These are phyloP conservation scores for Pangasius larnaudii DNA, from an alignment of 2,797 vertebrate genomes.

Conservation along the genomic window DNA sequence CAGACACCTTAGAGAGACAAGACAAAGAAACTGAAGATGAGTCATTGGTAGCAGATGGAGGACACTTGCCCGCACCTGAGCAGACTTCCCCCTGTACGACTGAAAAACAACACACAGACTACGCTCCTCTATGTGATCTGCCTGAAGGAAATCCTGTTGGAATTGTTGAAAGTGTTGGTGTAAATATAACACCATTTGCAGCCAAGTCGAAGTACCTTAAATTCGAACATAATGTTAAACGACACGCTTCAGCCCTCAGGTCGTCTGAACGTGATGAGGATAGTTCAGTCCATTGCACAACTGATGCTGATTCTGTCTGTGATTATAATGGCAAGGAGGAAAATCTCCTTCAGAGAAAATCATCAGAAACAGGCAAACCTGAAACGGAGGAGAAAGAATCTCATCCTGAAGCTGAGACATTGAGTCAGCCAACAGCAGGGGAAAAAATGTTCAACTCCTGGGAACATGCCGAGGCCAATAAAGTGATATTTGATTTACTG, in stretches of 20 bases:
- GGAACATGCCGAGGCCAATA: slow-evolving; percentile 70
- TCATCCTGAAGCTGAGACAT: slow-evolving; percentile 56
- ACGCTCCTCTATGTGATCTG: not conserved
- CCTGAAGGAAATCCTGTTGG: not conserved
- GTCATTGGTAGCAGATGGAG: not conserved
- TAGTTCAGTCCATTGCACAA: slow-evolving; percentile 5
- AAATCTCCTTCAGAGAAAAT: slow-evolving; percentile 57
- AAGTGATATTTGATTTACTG: slow-evolving; percentile 79
- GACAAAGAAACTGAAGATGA: not conserved
- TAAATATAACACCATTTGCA: slow-evolving; percentile 67
- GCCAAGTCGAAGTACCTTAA: slow-evolving; percentile 47
- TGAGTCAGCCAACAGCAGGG: slow-evolving; percentile 47
- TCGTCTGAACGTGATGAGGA: slow-evolving; percentile 46
- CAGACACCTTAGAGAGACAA: slow-evolving; percentile 1
- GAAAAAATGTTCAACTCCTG: slow-evolving; percentile 58
- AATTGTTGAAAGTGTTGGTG: slow-evolving; percentile 20
- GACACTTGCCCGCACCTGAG: not conserved
- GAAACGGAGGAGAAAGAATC: slow-evolving; percentile 65
- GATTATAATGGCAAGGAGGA: slow-evolving; percentile 65
- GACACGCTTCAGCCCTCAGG: not conserved
- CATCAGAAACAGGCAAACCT: slow-evolving; percentile 48
- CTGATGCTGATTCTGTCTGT: not conserved
- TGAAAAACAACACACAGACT: not conserved
- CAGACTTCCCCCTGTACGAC: not conserved
- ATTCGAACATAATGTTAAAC: slow-evolving; percentile 47